These are phyloP conservation scores for Gryllus longicercus DNA, from an alignment of 2,888 invertebrate genomes.

Conservation along the genomic window DNA sequence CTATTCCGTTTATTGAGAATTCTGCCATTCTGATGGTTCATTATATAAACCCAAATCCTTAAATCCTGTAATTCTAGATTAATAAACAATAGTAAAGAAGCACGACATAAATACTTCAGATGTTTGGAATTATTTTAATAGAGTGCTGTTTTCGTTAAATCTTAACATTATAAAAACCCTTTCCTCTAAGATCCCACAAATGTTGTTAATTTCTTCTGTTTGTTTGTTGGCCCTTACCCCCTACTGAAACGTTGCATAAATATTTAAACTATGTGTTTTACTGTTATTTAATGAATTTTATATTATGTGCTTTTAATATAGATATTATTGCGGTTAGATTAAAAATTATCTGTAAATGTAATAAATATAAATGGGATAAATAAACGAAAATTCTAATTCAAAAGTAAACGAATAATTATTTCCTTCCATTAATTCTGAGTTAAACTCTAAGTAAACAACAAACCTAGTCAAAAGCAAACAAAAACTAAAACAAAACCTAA, in stretches of 20 bases:
- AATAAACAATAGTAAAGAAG: no score
- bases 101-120: no score
- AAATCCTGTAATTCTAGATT: no score
- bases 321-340: conserved; percentile 25
- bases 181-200: neutral
- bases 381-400: conserved; percentile 24
- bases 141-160: no score
- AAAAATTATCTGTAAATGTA: conserved; percentile 22
- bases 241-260: conserved; percentile 19
- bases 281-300: conserved; percentile 24
- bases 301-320: conserved; percentile 24
- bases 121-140: no score
- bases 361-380: conserved; percentile 23
- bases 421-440: neutral
- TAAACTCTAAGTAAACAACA: neutral
- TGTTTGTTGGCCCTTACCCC: neutral
- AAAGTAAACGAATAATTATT: conserved; percentile 7
- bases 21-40: no score
- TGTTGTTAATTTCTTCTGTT: conserved; percentile 17
- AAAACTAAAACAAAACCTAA: conserved; percentile 1
- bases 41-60: no score
- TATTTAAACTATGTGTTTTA: conserved; percentile 20
- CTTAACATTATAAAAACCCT: no score
- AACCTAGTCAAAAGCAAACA: conserved; percentile 4
- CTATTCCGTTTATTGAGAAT: no score